Percentiles rank a stretch among this genome's conserved stretches.
Evolutionary conservation across 2,113 vertebrate species (phyloP).

Genomic region (Rhinogobius similis): DNA sequence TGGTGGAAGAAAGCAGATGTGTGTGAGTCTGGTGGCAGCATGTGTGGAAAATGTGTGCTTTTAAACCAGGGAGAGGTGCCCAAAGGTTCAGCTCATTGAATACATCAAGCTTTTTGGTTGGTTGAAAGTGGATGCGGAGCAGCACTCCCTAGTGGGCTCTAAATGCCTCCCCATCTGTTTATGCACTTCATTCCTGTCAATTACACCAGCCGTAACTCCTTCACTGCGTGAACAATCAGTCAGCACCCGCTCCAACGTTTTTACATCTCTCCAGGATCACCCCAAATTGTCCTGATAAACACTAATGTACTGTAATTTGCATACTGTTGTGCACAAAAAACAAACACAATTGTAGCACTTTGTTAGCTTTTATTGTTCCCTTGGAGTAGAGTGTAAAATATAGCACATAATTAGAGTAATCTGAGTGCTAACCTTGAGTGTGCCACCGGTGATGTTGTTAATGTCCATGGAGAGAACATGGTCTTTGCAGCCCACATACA

Average conservation of each 20-base stretch:
- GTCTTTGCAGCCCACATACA: constrained; percentile 98
- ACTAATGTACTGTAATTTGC: constrained; percentile 44
- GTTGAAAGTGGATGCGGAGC: constrained; percentile 37
- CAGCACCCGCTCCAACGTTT: constrained; percentile 37
- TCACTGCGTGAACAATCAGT: constrained; percentile 33
- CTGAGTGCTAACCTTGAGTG: constrained; percentile 83
- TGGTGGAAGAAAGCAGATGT: constrained; percentile 7
- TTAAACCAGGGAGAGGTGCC: constrained; percentile 37
- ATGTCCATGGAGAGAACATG: constrained; percentile 96
- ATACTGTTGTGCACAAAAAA: constrained; percentile 20
- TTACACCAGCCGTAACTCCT: constrained; percentile 43
- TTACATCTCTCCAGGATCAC: constrained; percentile 22
- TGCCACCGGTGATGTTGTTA: constrained; percentile 93
- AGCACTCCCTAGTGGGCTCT: constrained; percentile 47
- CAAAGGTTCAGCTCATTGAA: constrained; percentile 49
- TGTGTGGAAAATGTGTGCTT: constrained; percentile 30
- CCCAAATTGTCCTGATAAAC: constrained; percentile 25
- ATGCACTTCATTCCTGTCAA: constrained; percentile 60
- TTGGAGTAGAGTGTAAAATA: not conserved
- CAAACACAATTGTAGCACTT: constrained; percentile 10
- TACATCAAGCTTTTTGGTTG: constrained; percentile 56
- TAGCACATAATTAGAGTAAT: not conserved
- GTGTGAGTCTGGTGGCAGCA: constrained; percentile 4
- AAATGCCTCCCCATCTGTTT: constrained; percentile 65
- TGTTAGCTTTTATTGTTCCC: not conserved